Base-by-base conservation (phyloP, 30 jellyfish, hydroid and myxozoan species). In the Cassiopea xamachana region DNA sequence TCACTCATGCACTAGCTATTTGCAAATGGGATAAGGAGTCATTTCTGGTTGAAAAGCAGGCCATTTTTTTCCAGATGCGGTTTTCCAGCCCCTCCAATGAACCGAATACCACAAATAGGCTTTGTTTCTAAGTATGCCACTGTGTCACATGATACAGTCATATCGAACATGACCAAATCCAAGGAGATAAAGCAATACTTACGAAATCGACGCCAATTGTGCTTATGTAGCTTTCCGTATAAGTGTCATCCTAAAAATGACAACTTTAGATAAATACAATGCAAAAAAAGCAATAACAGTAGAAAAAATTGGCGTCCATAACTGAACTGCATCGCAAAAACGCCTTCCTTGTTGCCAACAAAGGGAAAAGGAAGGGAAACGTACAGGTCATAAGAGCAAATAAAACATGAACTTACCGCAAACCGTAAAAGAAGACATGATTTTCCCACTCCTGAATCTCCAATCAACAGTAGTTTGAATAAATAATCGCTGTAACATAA, bases 371-470 rank as follows among this genome's bases (percentile, higher is more conserved):
- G 64, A 55, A 55, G 64, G 12, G 64, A 6, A 55, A 55, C 12
- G 64, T 10, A n/a, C 59, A 78, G 27, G 75, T 27, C 75, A 18
- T 12, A 1, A 49, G 14, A 47, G 13, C 45, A 13, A 73, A 39
- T 12, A 39, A 46, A 58, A 18, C 16, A 46, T 48, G 55, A 27
- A 81, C 99, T 92, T 80, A 97, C 99, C 81, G 99, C 99, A 83
- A 97, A 97, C 79, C 99, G 97, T 15, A 97, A 96, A 13, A 97
- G 92, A 18, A 97, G 92, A 87, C 99, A 97, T 8, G 99, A 97
- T 82, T 97, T 97, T 48, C 99, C 99, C 44, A 97, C 99, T 39
- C 99, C 99, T 73, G 99, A 97, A 80, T 97, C 99, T 13, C 99
- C 99, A 91, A 97, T 97, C 86, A 97, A 89, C 91, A 97, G 91